phyloP scores from a whole-genome alignment of 2,113 vertebrate species.

The Marmota monax region DNA sequence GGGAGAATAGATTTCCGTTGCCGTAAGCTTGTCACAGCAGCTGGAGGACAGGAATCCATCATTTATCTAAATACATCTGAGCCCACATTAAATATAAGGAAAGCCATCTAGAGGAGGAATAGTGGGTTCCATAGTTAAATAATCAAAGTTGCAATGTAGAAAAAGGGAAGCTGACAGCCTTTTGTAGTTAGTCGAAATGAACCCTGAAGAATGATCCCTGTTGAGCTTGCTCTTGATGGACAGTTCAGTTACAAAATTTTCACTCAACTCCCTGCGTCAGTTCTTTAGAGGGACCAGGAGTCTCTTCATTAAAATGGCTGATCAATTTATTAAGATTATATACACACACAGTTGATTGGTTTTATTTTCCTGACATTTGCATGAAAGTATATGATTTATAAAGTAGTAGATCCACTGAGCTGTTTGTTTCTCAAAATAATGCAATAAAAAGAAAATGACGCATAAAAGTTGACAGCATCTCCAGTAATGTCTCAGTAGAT shows the following conservation, averaged over 20 bases:
- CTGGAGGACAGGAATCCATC: too few relatives aligned
- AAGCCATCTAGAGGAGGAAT: too few relatives aligned
- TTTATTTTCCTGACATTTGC: not conserved
- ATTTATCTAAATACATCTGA: too few relatives aligned
- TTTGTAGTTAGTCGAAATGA: too few relatives aligned
- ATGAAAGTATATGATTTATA: not conserved
- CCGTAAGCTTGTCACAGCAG: too few relatives aligned
- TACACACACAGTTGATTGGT: not conserved
- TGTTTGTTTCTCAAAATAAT: not conserved
- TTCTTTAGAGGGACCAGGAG: not conserved
- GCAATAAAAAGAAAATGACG: not conserved
- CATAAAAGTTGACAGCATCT: not conserved
- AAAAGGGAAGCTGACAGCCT: too few relatives aligned
- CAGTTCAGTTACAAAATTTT: not conserved
- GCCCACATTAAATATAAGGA: too few relatives aligned
- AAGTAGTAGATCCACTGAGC: not conserved
- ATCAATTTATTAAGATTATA: not conserved
- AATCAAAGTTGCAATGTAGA: too few relatives aligned
- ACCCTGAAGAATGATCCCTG: not conserved
- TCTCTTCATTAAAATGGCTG: not conserved
- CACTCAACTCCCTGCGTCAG: not conserved
- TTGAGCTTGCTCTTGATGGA: not conserved
- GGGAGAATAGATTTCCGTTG: too few relatives aligned
- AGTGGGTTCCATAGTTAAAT: too few relatives aligned
- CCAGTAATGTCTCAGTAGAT: not conserved